Conservation (phyloP, 2,888 invertebrate genomes). For the Dorcus parallelipipedus region DNA sequence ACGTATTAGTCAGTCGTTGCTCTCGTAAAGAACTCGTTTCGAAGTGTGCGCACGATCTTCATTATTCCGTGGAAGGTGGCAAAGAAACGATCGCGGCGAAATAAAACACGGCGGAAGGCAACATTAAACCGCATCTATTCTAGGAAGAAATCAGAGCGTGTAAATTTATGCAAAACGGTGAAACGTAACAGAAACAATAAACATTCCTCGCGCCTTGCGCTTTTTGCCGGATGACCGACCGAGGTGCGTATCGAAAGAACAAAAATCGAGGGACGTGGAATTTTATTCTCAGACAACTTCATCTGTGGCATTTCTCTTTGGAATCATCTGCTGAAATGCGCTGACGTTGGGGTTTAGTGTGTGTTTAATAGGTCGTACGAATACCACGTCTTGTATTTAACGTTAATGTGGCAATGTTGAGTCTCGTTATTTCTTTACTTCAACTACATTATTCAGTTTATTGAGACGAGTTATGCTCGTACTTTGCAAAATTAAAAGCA, state of each 20-base stretch:
- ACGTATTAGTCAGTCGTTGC: too few species aligned
- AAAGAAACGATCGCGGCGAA: too few species aligned
- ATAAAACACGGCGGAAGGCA: neutral
- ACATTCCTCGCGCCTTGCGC: neutral
- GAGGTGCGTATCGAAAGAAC: too few species aligned
- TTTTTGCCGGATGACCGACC: neutral
- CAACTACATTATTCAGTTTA: conserved; percentile 6
- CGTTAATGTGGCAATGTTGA: conserved; percentile 14
- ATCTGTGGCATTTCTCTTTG: conserved; percentile 8
- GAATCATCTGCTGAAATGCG: conserved; percentile 12
- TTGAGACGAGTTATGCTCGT: neutral
- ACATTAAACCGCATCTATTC: neutral
- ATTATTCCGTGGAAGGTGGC: too few species aligned
- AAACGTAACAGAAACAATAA: neutral
- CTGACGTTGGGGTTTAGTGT: conserved; percentile 11
- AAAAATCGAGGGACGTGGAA: neutral
- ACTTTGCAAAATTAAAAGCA: neutral
- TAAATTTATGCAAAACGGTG: conserved; percentile 1
- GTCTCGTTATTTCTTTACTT: conserved; percentile 16
- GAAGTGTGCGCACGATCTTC: too few species aligned
- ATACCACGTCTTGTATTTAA: conserved; percentile 18
- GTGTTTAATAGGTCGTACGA: conserved; percentile 21
- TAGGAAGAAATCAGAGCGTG: conserved; percentile 1
- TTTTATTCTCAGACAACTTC: conserved; percentile 1
- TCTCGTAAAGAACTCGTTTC: too few species aligned